Base-by-base conservation (phyloP, 2,113 vertebrate genomes). In the Casuarius casuarius region DNA sequence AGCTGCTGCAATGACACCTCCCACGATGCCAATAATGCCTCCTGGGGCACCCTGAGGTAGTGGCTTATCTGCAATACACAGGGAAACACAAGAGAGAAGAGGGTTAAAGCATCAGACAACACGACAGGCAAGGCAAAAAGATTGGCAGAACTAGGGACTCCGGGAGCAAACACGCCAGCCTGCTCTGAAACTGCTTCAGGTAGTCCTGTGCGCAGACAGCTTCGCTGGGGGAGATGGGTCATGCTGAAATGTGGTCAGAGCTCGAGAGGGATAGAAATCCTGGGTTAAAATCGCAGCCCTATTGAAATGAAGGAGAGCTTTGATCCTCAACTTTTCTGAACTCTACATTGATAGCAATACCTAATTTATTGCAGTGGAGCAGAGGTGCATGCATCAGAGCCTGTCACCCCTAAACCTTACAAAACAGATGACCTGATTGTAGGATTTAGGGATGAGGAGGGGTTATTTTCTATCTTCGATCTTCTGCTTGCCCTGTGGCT, bases 21-120 rank as follows among this genome's bases (percentile, higher is more conserved):
- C 99, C 87, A 99, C 97, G 93, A 99, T 98, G 12, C 98, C 98
- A 17, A 99, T 97, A 52, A 98, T 90, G 22, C 98, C 98, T 56
- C 99, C 98, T 1, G 98, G 98, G 54, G 98, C 97, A n/a, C 98
- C 97, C 95, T 97, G 98, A 22, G 98, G 96, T 92, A 98, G 92
- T 0, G 99, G 99, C 91, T 99, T 99, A 95, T 99, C 99, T 99
- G 98, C 84, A 98, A 94, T 71, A 95, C 89, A 97, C 81, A 76
- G 49, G 67, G 38, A 77, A 74, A 77, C n/a, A 42, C 21, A 46
- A 42, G 44, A 58, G 54, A 84, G 31, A 65, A 40, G 19, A 54
- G 44, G 48, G 65, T 89, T 7, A 66, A 63, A 29, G 33, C 84
- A 31, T 23, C 51, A 7, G 62, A 3, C 42, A 44, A 3, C 18